phyloP scores from a whole-genome alignment of 2,113 vertebrate genomes.

The Tyrannus savana region DNA sequence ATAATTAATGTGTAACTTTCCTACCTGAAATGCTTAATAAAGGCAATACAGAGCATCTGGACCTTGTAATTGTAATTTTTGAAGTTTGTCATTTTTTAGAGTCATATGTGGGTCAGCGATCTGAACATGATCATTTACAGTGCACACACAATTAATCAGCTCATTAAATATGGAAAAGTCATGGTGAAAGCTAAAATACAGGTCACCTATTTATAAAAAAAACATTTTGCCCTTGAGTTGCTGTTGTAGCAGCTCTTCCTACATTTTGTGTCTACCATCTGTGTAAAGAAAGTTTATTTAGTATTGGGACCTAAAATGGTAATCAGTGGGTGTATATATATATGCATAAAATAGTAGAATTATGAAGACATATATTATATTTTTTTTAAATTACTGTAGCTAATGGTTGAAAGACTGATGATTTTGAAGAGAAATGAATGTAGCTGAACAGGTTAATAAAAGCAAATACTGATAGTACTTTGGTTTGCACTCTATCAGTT shows the following conservation, averaged over 20 bases:
- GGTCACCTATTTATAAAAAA: constrained; percentile 20
- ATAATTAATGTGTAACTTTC: constrained; percentile 32
- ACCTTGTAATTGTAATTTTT: constrained; percentile 54
- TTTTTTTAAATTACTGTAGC: not conserved
- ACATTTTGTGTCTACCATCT: not conserved
- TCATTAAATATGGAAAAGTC: constrained; percentile 63
- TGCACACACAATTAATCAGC: constrained; percentile 43
- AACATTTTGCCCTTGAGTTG: not conserved
- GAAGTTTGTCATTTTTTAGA: constrained; percentile 22
- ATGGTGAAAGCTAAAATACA: constrained; percentile 20
- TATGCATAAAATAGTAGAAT: not conserved
- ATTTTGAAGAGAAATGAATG: not conserved
- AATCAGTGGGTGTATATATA: not conserved
- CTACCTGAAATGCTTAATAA: constrained; percentile 17
- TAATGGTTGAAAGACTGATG: not conserved
- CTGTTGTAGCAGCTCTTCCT: not conserved
- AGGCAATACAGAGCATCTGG: constrained; percentile 21
- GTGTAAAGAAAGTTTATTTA: not conserved
- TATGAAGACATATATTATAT: not conserved
- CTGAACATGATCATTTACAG: not conserved
- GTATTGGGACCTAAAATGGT: not conserved
- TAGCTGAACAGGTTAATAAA: not conserved
- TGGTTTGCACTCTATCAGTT: constrained; percentile 11
- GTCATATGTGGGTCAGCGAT: constrained; percentile 17
- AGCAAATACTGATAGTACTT: not conserved